phyloP scores from a whole-genome alignment of 2,113 vertebrate species.

The Murina feae region DNA sequence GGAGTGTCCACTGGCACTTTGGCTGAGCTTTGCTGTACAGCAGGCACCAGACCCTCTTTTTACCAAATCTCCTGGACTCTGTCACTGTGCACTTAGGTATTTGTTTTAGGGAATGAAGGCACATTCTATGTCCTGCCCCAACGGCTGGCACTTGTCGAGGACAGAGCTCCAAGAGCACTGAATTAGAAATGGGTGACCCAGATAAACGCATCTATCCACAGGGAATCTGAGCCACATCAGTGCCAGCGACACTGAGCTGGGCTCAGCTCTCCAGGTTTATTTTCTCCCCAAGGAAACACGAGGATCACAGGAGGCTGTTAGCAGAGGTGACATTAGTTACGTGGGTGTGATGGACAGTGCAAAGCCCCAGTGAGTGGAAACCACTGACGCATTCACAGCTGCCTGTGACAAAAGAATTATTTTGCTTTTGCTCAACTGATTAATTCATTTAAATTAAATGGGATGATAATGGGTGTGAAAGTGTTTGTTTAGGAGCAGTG shows the following conservation, averaged over 20 bases:
- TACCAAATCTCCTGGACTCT: neutral
- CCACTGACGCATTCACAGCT: neutral
- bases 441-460: neutral
- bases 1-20: neutral
- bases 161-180: neutral
- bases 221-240: neutral
- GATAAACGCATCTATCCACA: neutral
- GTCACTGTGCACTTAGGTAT: neutral
- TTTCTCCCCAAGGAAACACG: neutral
- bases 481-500: neutral
- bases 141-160: neutral
- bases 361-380: neutral
- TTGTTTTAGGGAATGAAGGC: neutral
- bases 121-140: neutral
- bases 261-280: neutral
- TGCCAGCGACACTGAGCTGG: neutral
- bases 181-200: neutral
- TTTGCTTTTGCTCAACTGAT: neutral
- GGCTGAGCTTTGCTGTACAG: neutral
- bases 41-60: neutral
- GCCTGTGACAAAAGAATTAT: slow-evolving; percentile 27
- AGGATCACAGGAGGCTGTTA: neutral
- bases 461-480: neutral
- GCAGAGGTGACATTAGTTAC: neutral
- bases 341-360: neutral